Base-by-base conservation (phyloP, 2,888 invertebrate species). In the Pherbina coryleti region DNA sequence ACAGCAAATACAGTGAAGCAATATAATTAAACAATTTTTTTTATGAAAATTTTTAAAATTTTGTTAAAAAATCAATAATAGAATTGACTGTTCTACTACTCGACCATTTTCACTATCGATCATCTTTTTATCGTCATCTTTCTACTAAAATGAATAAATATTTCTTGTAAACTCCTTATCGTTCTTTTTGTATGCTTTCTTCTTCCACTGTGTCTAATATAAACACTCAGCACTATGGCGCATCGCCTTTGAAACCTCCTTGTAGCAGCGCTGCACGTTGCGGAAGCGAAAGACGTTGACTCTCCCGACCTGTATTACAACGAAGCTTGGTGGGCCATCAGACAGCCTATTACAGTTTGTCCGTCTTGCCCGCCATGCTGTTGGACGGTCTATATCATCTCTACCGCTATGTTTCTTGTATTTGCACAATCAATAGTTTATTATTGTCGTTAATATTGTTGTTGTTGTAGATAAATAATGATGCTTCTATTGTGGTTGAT, bases 281-380 rank as follows among this genome's bases (percentile, higher is more conserved):
- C 72, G 72, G 72, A 72, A 72, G 72, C 72, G 44, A 57, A n/a
- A 31, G 37, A 37, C 11, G 3, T 72, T 60, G 57, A 72, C 72
- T 72, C 72, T 57, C 34, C 57, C 72, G 57, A 72, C 57, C 57
- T 60, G 72, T 34, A 55, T 72, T 57, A 34, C 19, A n/a, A 60
- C 34, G 72, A 22, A 37, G 60, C 37, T 44, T 69, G 51, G 51
- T 14, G 49, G 28, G 5, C 9, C 49, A 60, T 60, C 25, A 9
- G 67, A 11, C 37, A 34, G 44, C 3, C 19, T 22, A 37, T 37
- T 37, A n/a, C 19, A 17, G 44, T n/a, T 7, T 5, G 64, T 64
- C 64, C 28, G 31, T 62, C 31, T 17, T n/a, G 4, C 31, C 31
- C 14, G 7, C 28, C 31, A 31, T n/a, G 5, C 37, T 31, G 5